Evolutionary conservation across 2,113 vertebrate genomes (phyloP).

Genomic region (Ciconia boyciana): DNA sequence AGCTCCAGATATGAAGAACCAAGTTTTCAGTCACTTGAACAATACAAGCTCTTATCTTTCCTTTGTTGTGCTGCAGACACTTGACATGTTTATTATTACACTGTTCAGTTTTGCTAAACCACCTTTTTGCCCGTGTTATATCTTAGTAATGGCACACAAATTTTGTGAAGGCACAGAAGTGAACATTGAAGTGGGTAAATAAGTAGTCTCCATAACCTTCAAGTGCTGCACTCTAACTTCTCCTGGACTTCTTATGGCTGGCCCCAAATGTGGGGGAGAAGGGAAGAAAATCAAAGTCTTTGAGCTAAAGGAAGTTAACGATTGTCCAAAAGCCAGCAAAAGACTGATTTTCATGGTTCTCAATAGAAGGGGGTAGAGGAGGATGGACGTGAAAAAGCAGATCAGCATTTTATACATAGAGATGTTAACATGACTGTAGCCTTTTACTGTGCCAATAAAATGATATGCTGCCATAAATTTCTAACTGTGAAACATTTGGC

Average conservation of each 20-base stretch:
- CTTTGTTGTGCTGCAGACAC: neutral
- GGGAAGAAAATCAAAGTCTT: neutral
- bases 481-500: neutral
- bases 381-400: neutral
- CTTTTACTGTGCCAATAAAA: constrained; percentile 30
- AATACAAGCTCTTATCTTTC: neutral
- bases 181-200: neutral
- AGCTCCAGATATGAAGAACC: fast-evolving
- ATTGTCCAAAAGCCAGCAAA: neutral
- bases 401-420: neutral
- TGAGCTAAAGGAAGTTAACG: neutral
- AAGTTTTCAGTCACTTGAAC: neutral
- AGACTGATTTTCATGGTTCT: neutral
- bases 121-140: neutral
- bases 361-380: neutral
- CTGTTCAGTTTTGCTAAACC: neutral
- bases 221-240: neutral
- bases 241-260: neutral
- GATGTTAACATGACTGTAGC: neutral
- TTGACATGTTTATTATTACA: neutral
- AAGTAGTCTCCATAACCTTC: neutral
- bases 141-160: neutral
- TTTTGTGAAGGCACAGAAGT: neutral
- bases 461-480: neutral
- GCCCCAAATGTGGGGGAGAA: neutral